Base-by-base conservation (phyloP, 1,140 invertebrate species). In the Lithobius niger region DNA sequence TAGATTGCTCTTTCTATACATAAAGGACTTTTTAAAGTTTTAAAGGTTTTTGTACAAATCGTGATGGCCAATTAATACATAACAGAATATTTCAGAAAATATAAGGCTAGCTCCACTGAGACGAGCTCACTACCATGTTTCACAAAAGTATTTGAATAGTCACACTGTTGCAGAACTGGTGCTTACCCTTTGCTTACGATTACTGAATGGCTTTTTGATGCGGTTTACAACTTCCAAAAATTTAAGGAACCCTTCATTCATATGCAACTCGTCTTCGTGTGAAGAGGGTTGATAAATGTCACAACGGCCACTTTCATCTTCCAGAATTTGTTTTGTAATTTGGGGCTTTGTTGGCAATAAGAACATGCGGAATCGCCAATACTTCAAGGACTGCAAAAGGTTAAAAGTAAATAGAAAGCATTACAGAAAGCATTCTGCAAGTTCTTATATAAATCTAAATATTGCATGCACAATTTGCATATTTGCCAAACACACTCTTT, bases 181-280 rank as follows among this genome's bases (percentile, higher is more conserved):
- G n/a, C 49, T 27, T 51, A 62, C 1, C 50, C 48, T 13, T 42
- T 48, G 42, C 36, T 54, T 40, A 53, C 57, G 10, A 27, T 36
- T 27, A 59, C 16, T 76, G 67, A 77, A 77, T 16, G 82, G 79
- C 60, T 86, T 71, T 66, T 83, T 83, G 64, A 94, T 84, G 73
- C 91, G 90, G 72, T 97, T 96, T 24, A 95, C 77, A 0, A 80
- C 79, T 71, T 96, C 91, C 13, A 92, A 80, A 65, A 94, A 91
- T 60, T 86, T 82, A 3, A 94, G 71, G 69, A 94, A 91, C 4
- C 82, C 82, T 53, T 84, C 77, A 36, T 82, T 77, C 50, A 80
- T 67, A 26, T 69, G 67, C 40, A 80, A 76, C 45, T 84, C 76
- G 19, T 92, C 87, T 0, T 78, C 71, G 0, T 75, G 64, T 2